Percentiles rank a stretch among this genome's conserved stretches.
phyloP scores from a whole-genome alignment of 2,888 invertebrate species.

The Sarcophaga rosellei region DNA sequence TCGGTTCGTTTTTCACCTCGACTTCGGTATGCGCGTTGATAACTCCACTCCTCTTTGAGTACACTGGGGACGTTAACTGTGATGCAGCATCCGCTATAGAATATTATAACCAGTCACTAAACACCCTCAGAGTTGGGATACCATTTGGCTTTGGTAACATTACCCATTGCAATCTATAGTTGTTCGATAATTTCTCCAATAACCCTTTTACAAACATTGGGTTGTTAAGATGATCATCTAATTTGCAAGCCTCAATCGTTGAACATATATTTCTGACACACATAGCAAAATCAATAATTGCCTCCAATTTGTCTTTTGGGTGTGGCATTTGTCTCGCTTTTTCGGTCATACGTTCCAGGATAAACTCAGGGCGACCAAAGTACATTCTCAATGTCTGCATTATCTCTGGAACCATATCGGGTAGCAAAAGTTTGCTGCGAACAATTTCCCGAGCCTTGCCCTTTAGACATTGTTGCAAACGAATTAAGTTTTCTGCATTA shows the following conservation, averaged over 20 bases:
- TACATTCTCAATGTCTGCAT: constrained; percentile 51
- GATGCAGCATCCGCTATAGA: neutral
- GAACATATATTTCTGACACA: constrained; percentile 46
- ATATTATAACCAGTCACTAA: constrained; percentile 39
- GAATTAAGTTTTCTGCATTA: constrained; percentile 48
- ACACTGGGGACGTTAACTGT: neutral
- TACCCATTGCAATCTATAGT: constrained; percentile 47
- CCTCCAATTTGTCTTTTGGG: constrained; percentile 41
- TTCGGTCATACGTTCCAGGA: constrained; percentile 43
- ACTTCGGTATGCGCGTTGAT: too few relatives aligned
- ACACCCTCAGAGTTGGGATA: constrained; percentile 11
- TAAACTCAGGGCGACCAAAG: constrained; percentile 53
- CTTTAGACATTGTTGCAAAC: constrained; percentile 51
- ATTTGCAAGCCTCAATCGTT: constrained; percentile 42
- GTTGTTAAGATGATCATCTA: constrained; percentile 40
- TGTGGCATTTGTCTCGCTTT: constrained; percentile 41
- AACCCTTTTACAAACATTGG: constrained; percentile 42
- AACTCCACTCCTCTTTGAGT: too few relatives aligned
- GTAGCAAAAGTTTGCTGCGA: constrained; percentile 34
- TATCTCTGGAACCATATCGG: constrained; percentile 51
- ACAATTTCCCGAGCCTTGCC: constrained; percentile 55
- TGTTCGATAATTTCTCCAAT: constrained; percentile 44
- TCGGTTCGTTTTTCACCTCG: too few relatives aligned
- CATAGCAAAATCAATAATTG: constrained; percentile 51
- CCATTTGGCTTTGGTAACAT: constrained; percentile 29